A percentile compares a stretch with the other conserved stretches of the same genome.
These are phyloP conservation scores for Rafetus swinhoei DNA, from an alignment of 2,113 vertebrate genomes.

Conservation along the genomic window DNA sequence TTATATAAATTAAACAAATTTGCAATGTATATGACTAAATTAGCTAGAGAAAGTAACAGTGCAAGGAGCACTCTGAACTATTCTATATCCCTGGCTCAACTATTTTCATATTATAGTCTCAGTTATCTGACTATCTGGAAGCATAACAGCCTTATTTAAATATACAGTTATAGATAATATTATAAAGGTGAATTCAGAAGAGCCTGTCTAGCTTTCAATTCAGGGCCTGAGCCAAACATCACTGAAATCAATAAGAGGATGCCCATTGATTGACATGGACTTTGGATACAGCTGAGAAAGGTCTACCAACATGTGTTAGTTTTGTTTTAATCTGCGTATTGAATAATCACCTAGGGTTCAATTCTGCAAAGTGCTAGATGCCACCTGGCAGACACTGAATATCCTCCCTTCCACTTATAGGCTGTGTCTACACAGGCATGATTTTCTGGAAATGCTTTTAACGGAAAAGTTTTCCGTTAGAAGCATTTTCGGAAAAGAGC, in stretches of 20 bases:
- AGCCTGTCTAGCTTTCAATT: background rate
- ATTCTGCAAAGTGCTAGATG: slow-evolving; percentile 54
- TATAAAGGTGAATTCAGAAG: background rate
- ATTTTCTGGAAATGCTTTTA: too few relatives aligned
- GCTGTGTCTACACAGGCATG: too few relatives aligned
- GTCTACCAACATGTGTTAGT: slow-evolving; percentile 8
- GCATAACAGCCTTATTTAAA: background rate
- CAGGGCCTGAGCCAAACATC: background rate
- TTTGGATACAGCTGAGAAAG: background rate
- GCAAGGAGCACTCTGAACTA: background rate
- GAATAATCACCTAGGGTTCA: slow-evolving; percentile 26
- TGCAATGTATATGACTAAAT: background rate
- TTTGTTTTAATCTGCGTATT: background rate
- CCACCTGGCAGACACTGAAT: slow-evolving; percentile 34
- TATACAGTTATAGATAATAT: background rate
- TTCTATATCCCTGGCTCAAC: background rate
- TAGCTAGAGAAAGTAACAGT: background rate
- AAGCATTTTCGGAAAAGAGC: too few relatives aligned
- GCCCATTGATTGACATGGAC: background rate
- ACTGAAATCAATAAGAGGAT: background rate
- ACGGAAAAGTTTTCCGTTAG: too few relatives aligned
- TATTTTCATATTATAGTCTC: background rate
- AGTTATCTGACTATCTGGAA: background rate
- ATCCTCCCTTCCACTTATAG: slow-evolving; percentile 46
- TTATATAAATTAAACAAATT: background rate